A percentile compares a stretch with the other conserved stretches of the same genome.
phyloP scores from a whole-genome alignment of 1,140 invertebrate genomes.

The Camponotus floridanus region DNA sequence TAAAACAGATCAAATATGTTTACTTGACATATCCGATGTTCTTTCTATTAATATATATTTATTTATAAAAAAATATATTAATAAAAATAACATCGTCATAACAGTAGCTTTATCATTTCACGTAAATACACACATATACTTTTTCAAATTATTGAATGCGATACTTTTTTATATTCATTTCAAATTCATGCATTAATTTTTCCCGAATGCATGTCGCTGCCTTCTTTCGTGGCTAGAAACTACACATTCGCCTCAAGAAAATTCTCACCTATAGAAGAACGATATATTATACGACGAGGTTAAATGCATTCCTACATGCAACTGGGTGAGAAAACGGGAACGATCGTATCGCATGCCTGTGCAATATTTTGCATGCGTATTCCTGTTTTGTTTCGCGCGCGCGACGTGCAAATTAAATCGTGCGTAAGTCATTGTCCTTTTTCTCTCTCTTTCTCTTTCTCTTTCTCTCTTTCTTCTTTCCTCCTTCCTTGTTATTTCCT shows the following conservation, averaged over 20 bases:
- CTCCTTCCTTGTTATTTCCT: not conserved
- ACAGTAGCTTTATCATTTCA: no score
- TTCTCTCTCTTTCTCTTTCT: no score
- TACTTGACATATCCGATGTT: no score
- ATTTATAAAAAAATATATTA: no score
- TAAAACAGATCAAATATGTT: no score
- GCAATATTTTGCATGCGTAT: constrained; percentile 35
- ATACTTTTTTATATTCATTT: not conserved
- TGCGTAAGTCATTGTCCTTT: constrained; percentile 24
- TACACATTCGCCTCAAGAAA: constrained; percentile 6
- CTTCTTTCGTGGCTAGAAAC: not conserved
- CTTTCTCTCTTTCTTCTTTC: not conserved
- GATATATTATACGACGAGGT: not conserved
- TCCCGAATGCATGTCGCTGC: not conserved
- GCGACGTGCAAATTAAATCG: constrained; percentile 59
- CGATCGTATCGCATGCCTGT: constrained; percentile 15
- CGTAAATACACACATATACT: no score
- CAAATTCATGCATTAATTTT: not conserved
- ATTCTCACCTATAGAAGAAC: constrained; percentile 20
- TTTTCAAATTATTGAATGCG: no score
- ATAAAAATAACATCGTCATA: no score
- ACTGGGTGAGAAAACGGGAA: constrained; percentile 25
- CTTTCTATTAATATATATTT: no score
- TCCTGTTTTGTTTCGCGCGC: constrained; percentile 7
- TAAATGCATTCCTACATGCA: constrained; percentile 56